Conservation (phyloP, 2,888 invertebrate genomes). For the Hydrotaea cyrtoneurina region DNA sequence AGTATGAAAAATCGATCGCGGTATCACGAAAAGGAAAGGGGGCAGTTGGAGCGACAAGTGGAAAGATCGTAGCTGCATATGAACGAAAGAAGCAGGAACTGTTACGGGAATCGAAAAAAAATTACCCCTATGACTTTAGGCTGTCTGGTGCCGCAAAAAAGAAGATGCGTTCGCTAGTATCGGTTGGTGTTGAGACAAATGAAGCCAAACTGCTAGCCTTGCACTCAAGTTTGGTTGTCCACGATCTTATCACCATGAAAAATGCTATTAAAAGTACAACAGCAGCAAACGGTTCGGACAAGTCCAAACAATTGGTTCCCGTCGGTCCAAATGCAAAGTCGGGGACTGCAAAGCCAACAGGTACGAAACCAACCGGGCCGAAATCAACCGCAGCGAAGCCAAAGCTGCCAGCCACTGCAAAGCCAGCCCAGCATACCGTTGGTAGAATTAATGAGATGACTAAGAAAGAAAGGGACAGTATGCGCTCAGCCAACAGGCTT, state of each 20-base stretch:
- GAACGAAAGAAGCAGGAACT: neutral
- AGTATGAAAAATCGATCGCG: neutral
- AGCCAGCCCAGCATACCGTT: neutral
- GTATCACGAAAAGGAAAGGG: neutral
- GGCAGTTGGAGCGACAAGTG: too few relatives aligned
- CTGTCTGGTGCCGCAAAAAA: slow-evolving; percentile 2
- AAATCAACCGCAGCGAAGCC: neutral
- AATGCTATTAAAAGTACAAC: neutral
- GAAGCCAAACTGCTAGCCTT: slow-evolving; percentile 8
- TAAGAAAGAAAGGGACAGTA: slow-evolving; percentile 8
- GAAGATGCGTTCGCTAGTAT: neutral
- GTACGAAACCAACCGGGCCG: neutral
- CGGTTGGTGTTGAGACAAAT: neutral
- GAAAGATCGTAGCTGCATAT: neutral
- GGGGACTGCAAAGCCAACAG: neutral
- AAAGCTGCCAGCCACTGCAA: neutral
- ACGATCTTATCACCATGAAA: neutral
- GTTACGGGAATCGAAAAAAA: neutral
- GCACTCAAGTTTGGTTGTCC: slow-evolving; percentile 2
- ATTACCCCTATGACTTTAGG: slow-evolving; percentile 7
- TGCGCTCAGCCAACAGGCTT: neutral
- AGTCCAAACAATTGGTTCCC: slow-evolving; percentile 9
- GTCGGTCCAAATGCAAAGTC: neutral
- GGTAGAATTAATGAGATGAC: neutral
- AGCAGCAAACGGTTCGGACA: neutral